Evolutionary conservation across 92 coral and sea anemone genomes (phyloP).

Genomic region (Chrysogorgia sp.): DNA sequence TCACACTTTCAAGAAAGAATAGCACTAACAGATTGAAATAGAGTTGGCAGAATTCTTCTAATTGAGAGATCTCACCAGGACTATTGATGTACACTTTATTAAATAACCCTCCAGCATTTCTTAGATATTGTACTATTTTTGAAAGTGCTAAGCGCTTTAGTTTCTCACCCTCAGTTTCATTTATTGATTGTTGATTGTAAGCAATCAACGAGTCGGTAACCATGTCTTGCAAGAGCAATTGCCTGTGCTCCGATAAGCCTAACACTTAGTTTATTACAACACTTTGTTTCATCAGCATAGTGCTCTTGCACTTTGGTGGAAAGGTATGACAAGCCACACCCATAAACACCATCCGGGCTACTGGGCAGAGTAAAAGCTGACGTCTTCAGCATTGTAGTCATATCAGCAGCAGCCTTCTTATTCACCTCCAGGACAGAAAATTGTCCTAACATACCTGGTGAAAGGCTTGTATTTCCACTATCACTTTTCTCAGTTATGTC

Average conservation of each 20-base stretch:
- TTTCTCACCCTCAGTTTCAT: slow-evolving; percentile 42
- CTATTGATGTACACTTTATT: slow-evolving; percentile 46
- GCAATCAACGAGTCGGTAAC: slow-evolving; percentile 50
- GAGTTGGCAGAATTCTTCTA: too few relatives aligned
- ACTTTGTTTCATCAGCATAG: slow-evolving; percentile 38
- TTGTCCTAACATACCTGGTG: not conserved
- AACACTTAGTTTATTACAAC: slow-evolving; percentile 53
- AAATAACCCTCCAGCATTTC: slow-evolving; percentile 57
- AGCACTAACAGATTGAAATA: too few relatives aligned
- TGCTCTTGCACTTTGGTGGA: slow-evolving; percentile 41
- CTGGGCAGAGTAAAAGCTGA: not conserved
- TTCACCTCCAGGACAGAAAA: not conserved
- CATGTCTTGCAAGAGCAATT: slow-evolving; percentile 58
- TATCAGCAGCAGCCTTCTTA: not conserved
- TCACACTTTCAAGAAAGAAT: slow-evolving; percentile 26
- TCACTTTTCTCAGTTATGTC: too few relatives aligned
- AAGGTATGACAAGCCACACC: slow-evolving; percentile 56
- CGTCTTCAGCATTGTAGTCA: not conserved
- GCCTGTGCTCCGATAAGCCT: slow-evolving; percentile 66
- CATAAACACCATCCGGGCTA: slow-evolving; percentile 6
- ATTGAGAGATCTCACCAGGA: slow-evolving; percentile 35
- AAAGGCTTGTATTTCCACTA: not conserved
- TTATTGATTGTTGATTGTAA: slow-evolving; percentile 22
- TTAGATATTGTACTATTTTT: too few relatives aligned
- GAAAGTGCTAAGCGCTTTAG: slow-evolving; percentile 39